These are phyloP conservation scores for Himalopsyche tibetana DNA, from an alignment of 2,888 invertebrate genomes.

Conservation along the genomic window DNA sequence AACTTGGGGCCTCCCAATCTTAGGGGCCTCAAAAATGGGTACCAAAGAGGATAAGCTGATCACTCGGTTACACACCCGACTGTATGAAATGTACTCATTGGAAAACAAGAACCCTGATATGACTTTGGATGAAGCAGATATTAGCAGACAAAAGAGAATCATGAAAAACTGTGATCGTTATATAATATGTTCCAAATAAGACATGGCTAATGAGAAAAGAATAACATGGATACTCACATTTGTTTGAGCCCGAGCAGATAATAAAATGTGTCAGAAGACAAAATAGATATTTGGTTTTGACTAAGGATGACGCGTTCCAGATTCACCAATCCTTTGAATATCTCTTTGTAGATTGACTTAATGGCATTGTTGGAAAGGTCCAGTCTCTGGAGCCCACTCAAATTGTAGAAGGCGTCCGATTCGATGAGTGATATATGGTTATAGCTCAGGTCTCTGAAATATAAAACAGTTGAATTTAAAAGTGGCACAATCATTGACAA, in stretches of 20 bases:
- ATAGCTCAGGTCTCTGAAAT: conserved; percentile 85
- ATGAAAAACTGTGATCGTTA: too few relatives aligned
- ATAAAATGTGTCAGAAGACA: conserved; percentile 84
- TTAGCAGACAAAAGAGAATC: too few relatives aligned
- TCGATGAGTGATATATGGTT: conserved; percentile 86
- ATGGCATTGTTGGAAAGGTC: conserved; percentile 85
- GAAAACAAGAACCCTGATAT: too few relatives aligned
- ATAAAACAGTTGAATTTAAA: conserved; percentile 52
- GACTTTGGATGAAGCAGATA: too few relatives aligned
- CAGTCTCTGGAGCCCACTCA: conserved; percentile 82
- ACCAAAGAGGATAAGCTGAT: too few relatives aligned
- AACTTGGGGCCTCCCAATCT: too few relatives aligned
- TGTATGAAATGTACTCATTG: too few relatives aligned
- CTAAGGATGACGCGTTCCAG: conserved; percentile 84
- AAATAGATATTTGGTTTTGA: conserved; percentile 83
- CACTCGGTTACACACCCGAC: too few relatives aligned
- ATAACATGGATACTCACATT: conserved; percentile 79
- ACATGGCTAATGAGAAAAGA: too few relatives aligned
- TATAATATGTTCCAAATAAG: too few relatives aligned
- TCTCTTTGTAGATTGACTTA: conserved; percentile 80
- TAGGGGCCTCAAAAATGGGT: too few relatives aligned
- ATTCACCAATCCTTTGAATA: conserved; percentile 82
- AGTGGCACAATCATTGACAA: neutral
- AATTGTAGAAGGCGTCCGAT: conserved; percentile 84
- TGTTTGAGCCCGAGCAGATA: conserved; percentile 82